Evolutionary conservation across 2,797 vertebrate species (phyloP).

Genomic region (Ctenopoma multispine): DNA sequence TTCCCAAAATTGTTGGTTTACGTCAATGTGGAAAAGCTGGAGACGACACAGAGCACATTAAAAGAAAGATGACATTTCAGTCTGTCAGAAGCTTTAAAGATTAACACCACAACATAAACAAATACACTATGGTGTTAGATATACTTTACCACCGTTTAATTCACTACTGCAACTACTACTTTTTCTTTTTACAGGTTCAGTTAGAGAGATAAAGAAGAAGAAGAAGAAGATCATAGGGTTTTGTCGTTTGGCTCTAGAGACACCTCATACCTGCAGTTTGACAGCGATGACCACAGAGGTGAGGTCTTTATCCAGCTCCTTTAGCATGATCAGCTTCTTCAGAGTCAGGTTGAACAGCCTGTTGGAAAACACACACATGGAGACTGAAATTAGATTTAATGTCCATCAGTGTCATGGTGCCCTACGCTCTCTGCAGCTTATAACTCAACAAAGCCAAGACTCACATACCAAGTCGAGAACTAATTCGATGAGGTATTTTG

Average conservation of each 20-base stretch:
- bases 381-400: background rate
- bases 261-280: slow-evolving; percentile 88
- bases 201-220: too few species aligned
- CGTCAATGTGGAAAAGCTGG: background rate
- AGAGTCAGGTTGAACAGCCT: slow-evolving; percentile 93
- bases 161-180: too few species aligned
- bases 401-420: background rate
- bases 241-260: rapidly evolving
- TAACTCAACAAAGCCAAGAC: too few species aligned
- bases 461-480: too few species aligned
- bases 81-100: too few species aligned
- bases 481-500: too few species aligned
- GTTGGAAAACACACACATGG: slow-evolving; percentile 47
- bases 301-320: slow-evolving; percentile 94
- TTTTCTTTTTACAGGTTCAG: too few species aligned
- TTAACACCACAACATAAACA: background rate
- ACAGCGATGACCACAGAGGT: slow-evolving; percentile 94
- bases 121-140: too few species aligned
- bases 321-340: slow-evolving; percentile 94
- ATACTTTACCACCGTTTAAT: too few species aligned
- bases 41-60: background rate
- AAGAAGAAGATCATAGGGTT: background rate
- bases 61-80: background rate
- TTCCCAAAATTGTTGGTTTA: background rate
- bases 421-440: too few species aligned